Evolutionary conservation across 2,797 vertebrate species (phyloP).

Genomic region (Lerista edwardsae): DNA sequence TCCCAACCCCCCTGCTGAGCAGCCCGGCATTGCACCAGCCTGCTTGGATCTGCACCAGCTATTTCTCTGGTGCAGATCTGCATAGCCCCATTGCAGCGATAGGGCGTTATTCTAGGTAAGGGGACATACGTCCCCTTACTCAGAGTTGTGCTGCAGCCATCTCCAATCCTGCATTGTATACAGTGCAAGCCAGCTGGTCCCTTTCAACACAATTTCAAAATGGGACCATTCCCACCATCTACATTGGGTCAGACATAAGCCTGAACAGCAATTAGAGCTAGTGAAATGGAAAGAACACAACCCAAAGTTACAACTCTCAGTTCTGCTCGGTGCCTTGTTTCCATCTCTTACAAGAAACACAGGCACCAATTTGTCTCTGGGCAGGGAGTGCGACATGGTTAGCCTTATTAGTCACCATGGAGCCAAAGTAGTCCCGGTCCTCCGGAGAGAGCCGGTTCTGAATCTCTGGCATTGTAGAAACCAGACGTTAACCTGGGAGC

Average conservation of each 20-base stretch:
- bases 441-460: not conserved
- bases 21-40: too few species aligned
- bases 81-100: too few species aligned
- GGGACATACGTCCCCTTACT: too few species aligned
- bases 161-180: too few species aligned
- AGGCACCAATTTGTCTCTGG: not conserved
- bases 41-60: too few species aligned
- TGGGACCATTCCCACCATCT: constrained; percentile 24
- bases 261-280: not conserved
- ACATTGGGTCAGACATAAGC: not conserved
- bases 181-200: too few species aligned
- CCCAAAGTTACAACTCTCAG: not conserved
- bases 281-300: not conserved
- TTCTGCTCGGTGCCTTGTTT: not conserved
- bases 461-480: not conserved
- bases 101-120: too few species aligned
- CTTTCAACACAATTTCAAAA: too few species aligned
- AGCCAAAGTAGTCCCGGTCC: not conserved
- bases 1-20: too few species aligned
- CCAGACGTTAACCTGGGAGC: not conserved
- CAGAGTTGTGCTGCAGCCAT: too few species aligned
- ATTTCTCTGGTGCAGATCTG: too few species aligned
- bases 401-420: not conserved
- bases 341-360: not conserved
- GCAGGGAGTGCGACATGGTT: not conserved